Conservation (phyloP, 2,888 invertebrate species). For the Cantharis rustica region DNA sequence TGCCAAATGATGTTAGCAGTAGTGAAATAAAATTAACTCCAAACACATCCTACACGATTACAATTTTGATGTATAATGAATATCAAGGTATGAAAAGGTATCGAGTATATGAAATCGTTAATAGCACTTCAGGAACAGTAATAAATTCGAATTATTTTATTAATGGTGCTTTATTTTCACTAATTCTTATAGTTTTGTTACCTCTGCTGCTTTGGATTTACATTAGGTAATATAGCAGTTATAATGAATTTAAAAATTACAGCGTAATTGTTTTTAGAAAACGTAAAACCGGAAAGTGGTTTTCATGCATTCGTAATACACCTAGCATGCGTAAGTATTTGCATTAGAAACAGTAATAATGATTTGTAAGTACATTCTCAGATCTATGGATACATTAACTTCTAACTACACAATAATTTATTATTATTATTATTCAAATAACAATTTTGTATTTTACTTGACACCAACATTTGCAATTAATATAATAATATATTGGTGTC, state of each 20-base stretch:
- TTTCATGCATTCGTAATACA: neutral
- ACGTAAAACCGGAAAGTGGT: neutral
- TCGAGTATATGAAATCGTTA: neutral
- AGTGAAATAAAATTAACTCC: neutral
- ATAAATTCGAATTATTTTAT: neutral
- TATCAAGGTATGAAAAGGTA: neutral
- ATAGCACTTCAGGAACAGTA: neutral
- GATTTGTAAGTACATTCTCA: neutral
- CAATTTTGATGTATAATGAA: neutral
- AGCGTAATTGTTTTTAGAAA: neutral
- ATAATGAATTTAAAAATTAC: neutral
- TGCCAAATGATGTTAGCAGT: neutral
- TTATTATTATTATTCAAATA: no score
- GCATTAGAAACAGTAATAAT: neutral
- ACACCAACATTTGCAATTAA: no score
- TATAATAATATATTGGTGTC: no score
- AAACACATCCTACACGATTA: neutral
- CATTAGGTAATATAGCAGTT: conserved; percentile 13
- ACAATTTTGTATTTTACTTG: no score
- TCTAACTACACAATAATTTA: no score
- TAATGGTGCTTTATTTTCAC: conserved; percentile 12
- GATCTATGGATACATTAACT: no score
- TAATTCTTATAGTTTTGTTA: conserved; percentile 28
- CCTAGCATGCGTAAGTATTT: neutral
- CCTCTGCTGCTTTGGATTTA: conserved; percentile 13